Conservation (phyloP, 2,888 invertebrate species). For the Hemithea aestivaria region DNA sequence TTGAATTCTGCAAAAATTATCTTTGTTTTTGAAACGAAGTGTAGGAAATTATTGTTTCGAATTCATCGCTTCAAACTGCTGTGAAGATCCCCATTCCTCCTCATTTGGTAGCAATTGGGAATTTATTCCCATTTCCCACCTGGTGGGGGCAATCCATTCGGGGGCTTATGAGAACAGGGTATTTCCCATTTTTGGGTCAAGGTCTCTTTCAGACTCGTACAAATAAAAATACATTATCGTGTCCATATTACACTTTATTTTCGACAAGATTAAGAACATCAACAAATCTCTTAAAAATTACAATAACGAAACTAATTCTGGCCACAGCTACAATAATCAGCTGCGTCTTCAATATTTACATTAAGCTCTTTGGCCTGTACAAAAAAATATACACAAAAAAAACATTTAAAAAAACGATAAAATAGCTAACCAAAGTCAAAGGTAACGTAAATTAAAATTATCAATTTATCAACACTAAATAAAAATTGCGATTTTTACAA, state of each 20-base stretch:
- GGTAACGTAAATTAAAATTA: conserved; percentile 74
- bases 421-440: conserved; percentile 59
- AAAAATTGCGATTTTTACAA: conserved; percentile 49
- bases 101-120: too few relatives aligned
- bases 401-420: conserved; percentile 43
- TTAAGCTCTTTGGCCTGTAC: conserved; percentile 77
- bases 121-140: too few relatives aligned
- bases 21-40: too few relatives aligned
- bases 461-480: conserved; percentile 63
- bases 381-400: conserved; percentile 60
- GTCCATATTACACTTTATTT: conserved; percentile 68
- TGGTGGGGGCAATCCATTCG: too few relatives aligned
- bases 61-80: too few relatives aligned
- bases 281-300: conserved; percentile 78
- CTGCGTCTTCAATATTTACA: conserved; percentile 64
- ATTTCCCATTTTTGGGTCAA: too few relatives aligned
- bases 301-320: conserved; percentile 69
- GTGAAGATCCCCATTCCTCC: too few relatives aligned
- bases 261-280: conserved; percentile 77
- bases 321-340: conserved; percentile 50
- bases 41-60: too few relatives aligned
- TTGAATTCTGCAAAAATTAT: too few relatives aligned
- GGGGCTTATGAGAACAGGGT: too few relatives aligned
- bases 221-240: conserved; percentile 35
- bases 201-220: too few relatives aligned